Percentiles rank a stretch among this genome's conserved stretches.
These are phyloP conservation scores for Dendrolimus houi DNA, from an alignment of 2,888 invertebrate species.

Conservation along the genomic window DNA sequence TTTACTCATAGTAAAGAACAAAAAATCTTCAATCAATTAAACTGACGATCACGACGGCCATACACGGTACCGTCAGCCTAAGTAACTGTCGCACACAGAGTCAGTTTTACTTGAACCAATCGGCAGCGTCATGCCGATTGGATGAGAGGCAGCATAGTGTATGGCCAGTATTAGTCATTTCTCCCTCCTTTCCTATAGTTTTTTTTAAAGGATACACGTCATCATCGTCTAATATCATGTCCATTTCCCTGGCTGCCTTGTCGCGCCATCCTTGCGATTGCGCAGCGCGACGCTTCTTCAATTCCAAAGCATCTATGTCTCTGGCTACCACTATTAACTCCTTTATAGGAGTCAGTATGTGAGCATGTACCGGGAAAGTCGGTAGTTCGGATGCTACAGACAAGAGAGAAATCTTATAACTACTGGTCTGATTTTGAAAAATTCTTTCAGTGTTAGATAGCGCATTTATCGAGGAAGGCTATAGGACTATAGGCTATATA, in stretches of 20 bases:
- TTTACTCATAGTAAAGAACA: no score
- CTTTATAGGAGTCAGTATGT: constrained; percentile 77
- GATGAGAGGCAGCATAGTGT: no score
- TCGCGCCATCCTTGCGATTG: constrained; percentile 90
- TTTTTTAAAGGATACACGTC: constrained; percentile 62
- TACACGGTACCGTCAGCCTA: no score
- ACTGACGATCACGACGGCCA: no score
- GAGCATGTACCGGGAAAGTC: constrained; percentile 85
- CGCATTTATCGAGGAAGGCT: no score
- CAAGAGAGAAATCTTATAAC: constrained; percentile 8
- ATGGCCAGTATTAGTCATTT: not conserved
- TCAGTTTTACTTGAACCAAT: no score
- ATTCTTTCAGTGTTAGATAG: no score
- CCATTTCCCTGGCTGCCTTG: constrained; percentile 92
- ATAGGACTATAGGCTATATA: no score
- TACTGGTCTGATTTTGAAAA: no score
- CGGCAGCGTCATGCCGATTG: no score
- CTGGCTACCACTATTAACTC: constrained; percentile 86
- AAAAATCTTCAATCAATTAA: no score
- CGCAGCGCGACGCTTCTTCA: constrained; percentile 77
- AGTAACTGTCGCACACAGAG: no score
- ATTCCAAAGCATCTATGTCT: constrained; percentile 86
- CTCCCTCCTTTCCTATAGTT: not conserved
- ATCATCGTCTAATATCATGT: constrained; percentile 91
- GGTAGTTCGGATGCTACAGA: constrained; percentile 90